Conservation (phyloP, 53 echinoderm and acorn worm species). For the Apostichopus leukothele region DNA sequence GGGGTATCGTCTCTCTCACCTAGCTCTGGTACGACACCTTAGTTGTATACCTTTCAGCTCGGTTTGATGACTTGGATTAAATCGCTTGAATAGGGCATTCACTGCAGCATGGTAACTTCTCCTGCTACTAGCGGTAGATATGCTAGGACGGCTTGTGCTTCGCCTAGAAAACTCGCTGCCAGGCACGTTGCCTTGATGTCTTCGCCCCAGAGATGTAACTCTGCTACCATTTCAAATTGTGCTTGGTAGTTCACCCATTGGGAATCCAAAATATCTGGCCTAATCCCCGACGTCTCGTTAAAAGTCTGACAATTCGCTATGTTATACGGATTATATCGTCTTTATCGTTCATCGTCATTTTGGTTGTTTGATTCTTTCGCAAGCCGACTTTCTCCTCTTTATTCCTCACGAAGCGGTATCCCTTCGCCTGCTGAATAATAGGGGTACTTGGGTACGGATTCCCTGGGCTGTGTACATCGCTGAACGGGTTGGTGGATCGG, state of each 20-base stretch:
- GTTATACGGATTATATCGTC: neutral
- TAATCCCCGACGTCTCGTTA: neutral
- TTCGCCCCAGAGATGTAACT: neutral
- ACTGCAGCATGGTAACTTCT: neutral
- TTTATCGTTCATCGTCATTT: neutral
- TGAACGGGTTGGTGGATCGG: neutral
- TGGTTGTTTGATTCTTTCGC: neutral
- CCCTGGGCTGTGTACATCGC: neutral
- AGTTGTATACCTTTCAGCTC: neutral
- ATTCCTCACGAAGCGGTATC: neutral
- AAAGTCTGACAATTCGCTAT: neutral
- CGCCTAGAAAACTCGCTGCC: neutral
- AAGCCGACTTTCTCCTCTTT: neutral
- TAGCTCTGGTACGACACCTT: neutral
- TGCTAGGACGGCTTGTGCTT: neutral
- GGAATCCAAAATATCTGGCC: neutral
- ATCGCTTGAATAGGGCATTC: neutral
- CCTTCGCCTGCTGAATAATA: neutral
- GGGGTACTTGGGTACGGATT: neutral
- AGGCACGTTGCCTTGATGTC: neutral
- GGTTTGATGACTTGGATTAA: neutral
- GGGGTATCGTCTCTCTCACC: neutral
- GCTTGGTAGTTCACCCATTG: neutral
- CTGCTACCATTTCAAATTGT: neutral
- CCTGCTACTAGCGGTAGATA: no score